Evolutionary conservation across 2,888 invertebrate genomes (phyloP).

Genomic region (Unio pictorum): DNA sequence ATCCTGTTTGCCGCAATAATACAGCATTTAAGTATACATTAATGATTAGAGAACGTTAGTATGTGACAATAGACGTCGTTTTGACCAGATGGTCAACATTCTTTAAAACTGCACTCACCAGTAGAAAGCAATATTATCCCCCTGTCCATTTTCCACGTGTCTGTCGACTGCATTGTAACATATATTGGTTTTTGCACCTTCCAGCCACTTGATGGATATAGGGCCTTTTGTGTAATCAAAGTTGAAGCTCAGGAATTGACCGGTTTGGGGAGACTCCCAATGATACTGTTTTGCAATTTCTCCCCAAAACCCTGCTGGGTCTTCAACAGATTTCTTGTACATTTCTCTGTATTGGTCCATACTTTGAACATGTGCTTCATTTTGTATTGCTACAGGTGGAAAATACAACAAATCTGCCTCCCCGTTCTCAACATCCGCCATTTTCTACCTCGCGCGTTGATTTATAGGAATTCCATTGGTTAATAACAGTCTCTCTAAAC

Average conservation of each 20-base stretch:
- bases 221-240: conserved; percentile 91
- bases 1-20: too few species aligned
- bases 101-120: conserved; percentile 80
- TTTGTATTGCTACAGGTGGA: conserved; percentile 57
- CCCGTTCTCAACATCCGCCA: too few species aligned
- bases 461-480: too few species aligned
- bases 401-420: conserved; percentile 2
- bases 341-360: conserved; percentile 86
- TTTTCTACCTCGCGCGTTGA: too few species aligned
- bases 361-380: conserved; percentile 77
- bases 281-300: conserved; percentile 93
- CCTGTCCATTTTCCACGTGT: conserved; percentile 89
- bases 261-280: conserved; percentile 81
- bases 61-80: too few species aligned
- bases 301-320: conserved; percentile 94
- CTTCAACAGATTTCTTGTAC: conserved; percentile 88
- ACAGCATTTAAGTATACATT: too few species aligned
- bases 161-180: conserved; percentile 96
- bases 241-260: conserved; percentile 90
- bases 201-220: conserved; percentile 94
- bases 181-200: conserved; percentile 94
- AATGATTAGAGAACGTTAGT: too few species aligned
- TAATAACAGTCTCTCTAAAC: too few species aligned
- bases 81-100: too few species aligned
- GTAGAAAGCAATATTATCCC: conserved; percentile 92